Base-by-base conservation (phyloP, 2,888 invertebrate species). In the Neoascia interrupta region DNA sequence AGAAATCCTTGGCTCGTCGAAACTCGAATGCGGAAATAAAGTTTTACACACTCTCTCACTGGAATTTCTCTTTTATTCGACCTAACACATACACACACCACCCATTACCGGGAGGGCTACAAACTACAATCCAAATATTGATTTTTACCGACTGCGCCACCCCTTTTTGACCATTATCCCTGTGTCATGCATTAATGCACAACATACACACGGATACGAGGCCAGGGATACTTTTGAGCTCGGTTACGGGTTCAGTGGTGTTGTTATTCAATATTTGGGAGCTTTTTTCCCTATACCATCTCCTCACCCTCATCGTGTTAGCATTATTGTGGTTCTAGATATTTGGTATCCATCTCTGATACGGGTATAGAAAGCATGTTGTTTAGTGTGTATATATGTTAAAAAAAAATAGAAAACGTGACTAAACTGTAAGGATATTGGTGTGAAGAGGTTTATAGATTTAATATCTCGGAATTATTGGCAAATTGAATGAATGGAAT, bases 221-320 rank as follows among this genome's bases (percentile, higher is more conserved):
- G 34, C 56, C 41, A 36, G 31, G 6, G 15, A 23, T 1, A 19
- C 1, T 31, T 16, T 31, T 15, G 13, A 26, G 45, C 54, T 64
- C 47, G 56, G 39, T 58, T 49, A 68, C 49, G 56, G 61, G 53
- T 45, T 70, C 70, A 53, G 43, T 61, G 28, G 61, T n/a, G n/a
- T 45, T 54, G 45, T 74, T 64, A 47, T 54, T 41, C 43, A 70
- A 58, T 60, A 45, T 60, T 69, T 36, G 10, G 28, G 41, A 60
- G 58, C 60, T 60, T 41, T 76, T 18, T 31, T 10, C 19, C n/a
- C 16, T 10, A n/a, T 16, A n/a, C n/a, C n/a, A n/a, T n/a, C n/a
- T 23, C 11, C n/a, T 31, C 8, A 11, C 16, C 31, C n/a, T 53
- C 18, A 28, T 54, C 60, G n/a, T n/a, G n/a, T n/a, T n/a, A n/a